Percentiles rank a stretch among this genome's conserved stretches.
Conservation (phyloP, 2,888 invertebrate genomes). For the Coleophora flavipennella region DNA sequence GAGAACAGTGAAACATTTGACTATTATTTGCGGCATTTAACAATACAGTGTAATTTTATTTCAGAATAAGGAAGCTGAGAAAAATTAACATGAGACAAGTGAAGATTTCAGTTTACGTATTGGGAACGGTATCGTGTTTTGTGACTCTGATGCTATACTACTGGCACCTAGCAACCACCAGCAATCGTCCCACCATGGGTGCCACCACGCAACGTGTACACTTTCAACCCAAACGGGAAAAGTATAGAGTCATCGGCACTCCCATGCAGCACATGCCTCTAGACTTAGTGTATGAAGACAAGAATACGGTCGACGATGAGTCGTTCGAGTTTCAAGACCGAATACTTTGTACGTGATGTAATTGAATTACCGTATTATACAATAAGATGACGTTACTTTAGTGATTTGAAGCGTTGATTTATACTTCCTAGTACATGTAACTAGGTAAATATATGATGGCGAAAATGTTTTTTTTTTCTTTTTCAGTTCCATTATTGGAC, state of each 20-base stretch:
- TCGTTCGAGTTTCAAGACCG: constrained; percentile 28
- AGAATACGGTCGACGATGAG: constrained; percentile 19
- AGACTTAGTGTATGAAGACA: constrained; percentile 27
- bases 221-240: no score
- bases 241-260: constrained; percentile 9
- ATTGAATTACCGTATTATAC: no score
- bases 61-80: constrained; percentile 36
- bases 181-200: not conserved
- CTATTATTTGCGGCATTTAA: no score
- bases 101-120: constrained; percentile 24
- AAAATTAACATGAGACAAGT: constrained; percentile 32
- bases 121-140: constrained; percentile 24
- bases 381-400: no score
- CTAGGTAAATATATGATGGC: constrained; percentile 2
- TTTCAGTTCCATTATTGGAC: constrained; percentile 37
- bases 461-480: no score
- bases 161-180: constrained; percentile 21
- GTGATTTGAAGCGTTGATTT: no score
- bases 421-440: no score
- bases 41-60: constrained; percentile 18
- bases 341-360: constrained; percentile 23
- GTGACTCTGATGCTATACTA: constrained; percentile 31
- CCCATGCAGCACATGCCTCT: constrained; percentile 37
- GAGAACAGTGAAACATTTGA: no score
- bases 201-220: not conserved